These are phyloP conservation scores for Sus cebifrons DNA, from an alignment of 2,797 vertebrate species.

Conservation along the genomic window DNA sequence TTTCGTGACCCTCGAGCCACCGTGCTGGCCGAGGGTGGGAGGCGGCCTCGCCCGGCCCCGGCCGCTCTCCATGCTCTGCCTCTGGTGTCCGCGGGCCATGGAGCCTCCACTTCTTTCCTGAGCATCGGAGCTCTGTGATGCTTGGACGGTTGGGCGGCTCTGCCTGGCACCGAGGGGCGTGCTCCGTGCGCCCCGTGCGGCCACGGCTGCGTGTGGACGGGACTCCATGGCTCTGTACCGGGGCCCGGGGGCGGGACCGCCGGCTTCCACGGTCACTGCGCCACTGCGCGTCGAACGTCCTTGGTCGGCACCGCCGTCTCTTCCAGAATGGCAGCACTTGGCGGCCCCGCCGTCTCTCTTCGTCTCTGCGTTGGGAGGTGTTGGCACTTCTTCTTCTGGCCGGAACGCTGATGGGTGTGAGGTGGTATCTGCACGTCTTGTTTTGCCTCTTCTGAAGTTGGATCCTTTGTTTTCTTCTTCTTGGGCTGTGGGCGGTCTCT, in stretches of 20 bases:
- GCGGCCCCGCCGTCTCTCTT: background rate
- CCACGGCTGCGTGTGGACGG: too few relatives aligned
- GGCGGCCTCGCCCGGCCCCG: too few relatives aligned
- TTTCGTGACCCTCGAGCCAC: background rate
- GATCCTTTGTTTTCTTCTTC: background rate
- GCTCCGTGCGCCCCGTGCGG: too few relatives aligned
- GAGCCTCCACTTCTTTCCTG: background rate
- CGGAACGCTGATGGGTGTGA: background rate
- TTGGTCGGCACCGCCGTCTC: background rate
- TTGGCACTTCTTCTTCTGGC: background rate
- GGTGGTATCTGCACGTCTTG: background rate
- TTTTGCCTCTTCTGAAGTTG: background rate
- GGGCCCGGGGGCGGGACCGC: too few relatives aligned
- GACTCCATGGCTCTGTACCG: too few relatives aligned
- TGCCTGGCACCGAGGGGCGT: fast-evolving
- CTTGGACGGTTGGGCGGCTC: too few relatives aligned
- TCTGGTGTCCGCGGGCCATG: too few relatives aligned
- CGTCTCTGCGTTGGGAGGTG: fast-evolving
- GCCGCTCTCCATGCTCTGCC: too few relatives aligned
- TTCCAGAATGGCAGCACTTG: background rate
- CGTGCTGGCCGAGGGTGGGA: too few relatives aligned
- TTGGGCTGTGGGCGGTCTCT: background rate
- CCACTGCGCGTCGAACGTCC: background rate
- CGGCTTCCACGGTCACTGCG: too few relatives aligned
- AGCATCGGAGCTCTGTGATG: too few relatives aligned